Evolutionary conservation across 1,140 invertebrate species (phyloP).

Genomic region (Diabrotica virgifera): DNA sequence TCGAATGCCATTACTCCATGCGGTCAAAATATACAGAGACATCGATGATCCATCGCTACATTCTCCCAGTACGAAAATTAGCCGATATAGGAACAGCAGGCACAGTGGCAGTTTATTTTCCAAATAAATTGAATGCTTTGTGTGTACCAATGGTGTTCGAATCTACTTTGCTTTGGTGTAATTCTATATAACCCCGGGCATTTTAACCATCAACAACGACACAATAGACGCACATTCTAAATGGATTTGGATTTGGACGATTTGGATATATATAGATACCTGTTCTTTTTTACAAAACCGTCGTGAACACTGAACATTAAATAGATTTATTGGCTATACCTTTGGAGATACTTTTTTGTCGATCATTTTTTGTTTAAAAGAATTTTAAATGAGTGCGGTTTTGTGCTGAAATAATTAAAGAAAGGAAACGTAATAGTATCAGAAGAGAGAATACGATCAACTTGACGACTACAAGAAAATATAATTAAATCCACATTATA

Average conservation of each 20-base stretch:
- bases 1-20: no score
- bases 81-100: background rate
- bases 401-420: no score
- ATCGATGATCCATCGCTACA: background rate
- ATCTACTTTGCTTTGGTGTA: background rate
- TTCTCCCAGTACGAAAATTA: background rate
- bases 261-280: background rate
- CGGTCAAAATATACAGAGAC: no score
- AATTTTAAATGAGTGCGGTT: no score
- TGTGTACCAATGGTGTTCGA: background rate
- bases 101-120: background rate
- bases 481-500: no score
- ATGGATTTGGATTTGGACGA: conserved; percentile 2
- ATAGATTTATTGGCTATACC: background rate
- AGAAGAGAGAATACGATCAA: no score
- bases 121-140: conserved; percentile 3
- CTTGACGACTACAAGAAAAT: no score
- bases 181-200: conserved; percentile 1
- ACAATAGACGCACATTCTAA: conserved; percentile 1
- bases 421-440: no score
- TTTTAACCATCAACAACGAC: background rate
- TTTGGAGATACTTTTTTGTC: background rate
- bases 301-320: background rate
- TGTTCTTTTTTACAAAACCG: background rate
- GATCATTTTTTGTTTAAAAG: no score